These are phyloP conservation scores for Venustoraphidia nigricollis DNA, from an alignment of 2,888 invertebrate genomes.

Conservation along the genomic window DNA sequence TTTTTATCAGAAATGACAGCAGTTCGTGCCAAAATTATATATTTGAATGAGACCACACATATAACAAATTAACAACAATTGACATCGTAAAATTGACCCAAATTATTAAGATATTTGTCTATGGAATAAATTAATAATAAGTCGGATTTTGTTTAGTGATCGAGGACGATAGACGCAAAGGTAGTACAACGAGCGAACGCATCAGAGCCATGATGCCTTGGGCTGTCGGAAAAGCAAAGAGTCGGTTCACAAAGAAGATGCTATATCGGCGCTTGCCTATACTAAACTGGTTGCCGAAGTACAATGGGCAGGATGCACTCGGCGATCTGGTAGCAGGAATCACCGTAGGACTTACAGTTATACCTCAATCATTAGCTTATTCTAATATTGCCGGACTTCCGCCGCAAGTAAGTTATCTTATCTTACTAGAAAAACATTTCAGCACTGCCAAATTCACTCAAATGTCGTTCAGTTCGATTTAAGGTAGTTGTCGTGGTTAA, in stretches of 20 bases:
- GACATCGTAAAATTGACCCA: too few species aligned
- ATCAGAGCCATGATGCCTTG: conserved; percentile 25
- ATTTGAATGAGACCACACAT: too few species aligned
- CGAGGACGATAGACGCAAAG: conserved; percentile 22
- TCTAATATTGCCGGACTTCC: conserved; percentile 66
- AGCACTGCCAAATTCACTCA: too few species aligned
- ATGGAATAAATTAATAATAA: conserved; percentile 2
- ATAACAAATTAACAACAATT: too few species aligned
- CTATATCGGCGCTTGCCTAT: conserved; percentile 61
- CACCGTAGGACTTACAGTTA: conserved; percentile 85
- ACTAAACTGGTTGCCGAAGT: conserved; percentile 61
- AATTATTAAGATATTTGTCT: too few species aligned
- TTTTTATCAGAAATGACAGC: too few species aligned
- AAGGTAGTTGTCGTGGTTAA: too few species aligned
- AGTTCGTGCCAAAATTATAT: too few species aligned
- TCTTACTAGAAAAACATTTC: background rate
- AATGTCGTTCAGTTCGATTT: too few species aligned
- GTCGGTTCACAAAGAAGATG: conserved; percentile 47
- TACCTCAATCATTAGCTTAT: conserved; percentile 79
- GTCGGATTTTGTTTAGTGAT: conserved; percentile 28
- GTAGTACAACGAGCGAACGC: conserved; percentile 17
- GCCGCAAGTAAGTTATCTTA: conserved; percentile 35
- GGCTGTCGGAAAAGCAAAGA: conserved; percentile 28
- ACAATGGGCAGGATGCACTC: conserved; percentile 52
- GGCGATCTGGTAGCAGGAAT: conserved; percentile 84